Evolutionary conservation across 2,888 invertebrate genomes (phyloP).

Genomic region (Koerneria pararmatus): DNA sequence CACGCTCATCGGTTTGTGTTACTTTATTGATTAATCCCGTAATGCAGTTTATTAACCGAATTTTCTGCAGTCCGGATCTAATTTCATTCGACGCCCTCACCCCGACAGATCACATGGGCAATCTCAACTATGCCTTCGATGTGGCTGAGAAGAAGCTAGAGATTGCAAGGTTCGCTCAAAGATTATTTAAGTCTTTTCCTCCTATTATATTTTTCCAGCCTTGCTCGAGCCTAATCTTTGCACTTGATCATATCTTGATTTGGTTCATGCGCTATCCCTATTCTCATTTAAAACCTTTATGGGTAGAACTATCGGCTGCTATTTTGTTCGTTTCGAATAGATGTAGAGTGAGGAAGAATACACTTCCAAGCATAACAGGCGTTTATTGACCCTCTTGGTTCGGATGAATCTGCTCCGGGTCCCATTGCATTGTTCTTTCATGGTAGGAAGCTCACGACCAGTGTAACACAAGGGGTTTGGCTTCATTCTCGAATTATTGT

Average conservation of each 20-base stretch:
- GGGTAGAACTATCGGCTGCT: slow-evolving; percentile 11
- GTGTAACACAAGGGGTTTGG: too few relatives aligned
- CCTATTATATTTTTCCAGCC: too few relatives aligned
- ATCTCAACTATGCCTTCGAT: slow-evolving; percentile 94
- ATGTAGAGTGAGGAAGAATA: too few relatives aligned
- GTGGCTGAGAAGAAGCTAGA: slow-evolving; percentile 87
- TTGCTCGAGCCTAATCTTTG: too few relatives aligned
- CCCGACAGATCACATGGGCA: slow-evolving; percentile 81
- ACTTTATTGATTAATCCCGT: slow-evolving; percentile 11
- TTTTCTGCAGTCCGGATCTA: slow-evolving; percentile 76
- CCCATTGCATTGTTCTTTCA: too few relatives aligned
- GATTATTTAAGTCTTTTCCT: too few relatives aligned
- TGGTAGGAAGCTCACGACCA: too few relatives aligned
- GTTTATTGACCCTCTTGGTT: too few relatives aligned
- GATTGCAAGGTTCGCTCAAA: slow-evolving; percentile 70
- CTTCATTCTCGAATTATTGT: not conserved
- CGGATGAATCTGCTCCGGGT: too few relatives aligned
- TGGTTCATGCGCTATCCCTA: too few relatives aligned
- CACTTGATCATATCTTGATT: too few relatives aligned
- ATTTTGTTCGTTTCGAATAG: not conserved
- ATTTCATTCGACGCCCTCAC: slow-evolving; percentile 72
- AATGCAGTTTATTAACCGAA: slow-evolving; percentile 11
- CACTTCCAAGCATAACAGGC: too few relatives aligned
- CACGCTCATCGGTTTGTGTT: slow-evolving; percentile 74
- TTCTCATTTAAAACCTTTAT: not conserved